Evolutionary conservation across 2,888 invertebrate genomes (phyloP).

Genomic region (Yponomeuta evonymella): DNA sequence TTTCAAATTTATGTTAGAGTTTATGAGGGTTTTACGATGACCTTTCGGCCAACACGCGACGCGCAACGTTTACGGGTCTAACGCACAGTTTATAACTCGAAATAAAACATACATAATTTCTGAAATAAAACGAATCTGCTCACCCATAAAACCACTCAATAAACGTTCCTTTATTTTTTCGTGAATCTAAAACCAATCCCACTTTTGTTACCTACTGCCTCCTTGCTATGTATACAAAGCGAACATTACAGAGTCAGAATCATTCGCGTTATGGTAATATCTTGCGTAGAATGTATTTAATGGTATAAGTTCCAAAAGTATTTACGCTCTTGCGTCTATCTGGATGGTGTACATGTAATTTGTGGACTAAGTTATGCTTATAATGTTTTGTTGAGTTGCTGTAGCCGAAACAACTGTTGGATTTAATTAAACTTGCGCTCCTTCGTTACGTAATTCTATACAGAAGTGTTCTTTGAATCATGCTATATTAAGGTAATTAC

Average conservation of each 20-base stretch:
- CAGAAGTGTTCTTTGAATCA: not conserved
- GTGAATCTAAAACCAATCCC: not conserved
- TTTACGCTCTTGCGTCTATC: constrained; percentile 63
- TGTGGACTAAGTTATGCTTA: constrained; percentile 62
- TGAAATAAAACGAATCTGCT: constrained; percentile 22
- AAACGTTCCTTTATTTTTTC: not conserved
- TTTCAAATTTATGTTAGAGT: constrained; percentile 58
- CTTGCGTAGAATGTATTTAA: constrained; percentile 61
- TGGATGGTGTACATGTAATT: constrained; percentile 70
- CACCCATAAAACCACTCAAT: not conserved
- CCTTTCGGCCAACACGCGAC: constrained; percentile 67
- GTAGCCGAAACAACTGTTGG: constrained; percentile 48
- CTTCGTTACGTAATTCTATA: constrained; percentile 24
- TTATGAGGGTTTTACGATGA: constrained; percentile 67
- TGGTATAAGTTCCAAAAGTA: constrained; percentile 65
- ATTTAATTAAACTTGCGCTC: constrained; percentile 58
- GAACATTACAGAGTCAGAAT: not conserved
- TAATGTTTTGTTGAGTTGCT: constrained; percentile 55
- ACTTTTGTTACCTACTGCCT: not conserved
- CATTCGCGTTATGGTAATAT: constrained; percentile 45
- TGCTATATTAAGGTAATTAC: not conserved
- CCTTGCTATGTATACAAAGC: not conserved
- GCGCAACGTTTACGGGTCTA: constrained; percentile 53
- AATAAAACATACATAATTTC: constrained; percentile 48
- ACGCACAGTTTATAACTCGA: constrained; percentile 53